Percentiles rank a stretch among this genome's conserved stretches.
phyloP scores from a whole-genome alignment of 2,797 vertebrate genomes.

The Parambassis ranga region DNA sequence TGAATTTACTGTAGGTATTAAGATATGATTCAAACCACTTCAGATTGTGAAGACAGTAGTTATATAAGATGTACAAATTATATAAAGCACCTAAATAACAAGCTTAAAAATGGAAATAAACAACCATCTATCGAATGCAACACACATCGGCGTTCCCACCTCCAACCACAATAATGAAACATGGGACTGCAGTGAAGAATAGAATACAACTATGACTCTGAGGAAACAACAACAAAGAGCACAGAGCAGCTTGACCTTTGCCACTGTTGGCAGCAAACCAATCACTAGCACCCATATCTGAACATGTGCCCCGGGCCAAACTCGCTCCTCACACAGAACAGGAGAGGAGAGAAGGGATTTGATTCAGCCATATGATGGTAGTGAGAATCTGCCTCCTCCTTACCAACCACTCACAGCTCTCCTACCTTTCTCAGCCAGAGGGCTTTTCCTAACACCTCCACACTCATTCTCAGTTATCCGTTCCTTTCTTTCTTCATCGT shows the following conservation, averaged over 20 bases:
- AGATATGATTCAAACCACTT: conserved; percentile 49
- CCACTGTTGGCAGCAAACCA: conserved; percentile 92
- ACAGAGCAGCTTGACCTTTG: conserved; percentile 94
- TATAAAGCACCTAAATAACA: conserved; percentile 42
- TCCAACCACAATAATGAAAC: conserved; percentile 65
- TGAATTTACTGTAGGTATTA: conserved; percentile 29
- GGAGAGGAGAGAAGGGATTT: conserved; percentile 72
- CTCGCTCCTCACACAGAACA: conserved; percentile 83
- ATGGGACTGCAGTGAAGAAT: conserved; percentile 59
- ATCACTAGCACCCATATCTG: conserved; percentile 94
- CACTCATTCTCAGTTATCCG: conserved; percentile 57
- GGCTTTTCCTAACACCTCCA: conserved; percentile 70
- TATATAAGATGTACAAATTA: conserved; percentile 40
- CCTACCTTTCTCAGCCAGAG: conserved; percentile 69
- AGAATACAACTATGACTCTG: conserved; percentile 75
- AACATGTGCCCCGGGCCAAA: conserved; percentile 96
- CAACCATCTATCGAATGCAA: conserved; percentile 30
- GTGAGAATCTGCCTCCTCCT: conserved; percentile 63
- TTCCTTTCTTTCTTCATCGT: conserved; percentile 51
- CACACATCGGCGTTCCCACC: conserved; percentile 32
- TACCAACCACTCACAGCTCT: conserved; percentile 56
- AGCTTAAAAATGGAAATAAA: conserved; percentile 46
- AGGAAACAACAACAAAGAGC: conserved; percentile 83
- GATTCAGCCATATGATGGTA: conserved; percentile 70
- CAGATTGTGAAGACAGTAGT: conserved; percentile 20